Conservation (phyloP, 2,888 invertebrate genomes). For the Cabera pusaria region DNA sequence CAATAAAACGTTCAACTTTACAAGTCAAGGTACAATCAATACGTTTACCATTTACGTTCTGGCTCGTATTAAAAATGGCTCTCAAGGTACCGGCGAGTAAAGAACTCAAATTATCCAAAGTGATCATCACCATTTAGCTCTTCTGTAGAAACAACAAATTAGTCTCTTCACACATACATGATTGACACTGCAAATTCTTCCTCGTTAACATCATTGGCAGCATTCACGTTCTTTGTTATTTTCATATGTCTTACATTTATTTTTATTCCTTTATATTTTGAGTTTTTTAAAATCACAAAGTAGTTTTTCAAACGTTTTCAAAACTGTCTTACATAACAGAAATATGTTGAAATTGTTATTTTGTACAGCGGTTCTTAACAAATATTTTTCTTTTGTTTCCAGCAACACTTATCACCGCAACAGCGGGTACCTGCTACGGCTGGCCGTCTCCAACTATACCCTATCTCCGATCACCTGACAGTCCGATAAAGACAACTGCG, state of each 20-base stretch:
- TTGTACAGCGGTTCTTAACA: no score
- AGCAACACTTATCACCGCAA: constrained; percentile 80
- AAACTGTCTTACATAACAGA: no score
- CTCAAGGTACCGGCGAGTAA: no score
- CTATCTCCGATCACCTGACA: constrained; percentile 68
- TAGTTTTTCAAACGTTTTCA: no score
- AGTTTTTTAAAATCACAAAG: no score
- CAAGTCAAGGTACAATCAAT: constrained; percentile 29
- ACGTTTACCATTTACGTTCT: no score
- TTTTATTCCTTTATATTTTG: no score
- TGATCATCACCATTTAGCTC: constrained; percentile 32
- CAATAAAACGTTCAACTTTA: constrained; percentile 29
- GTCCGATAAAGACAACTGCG: constrained; percentile 73
- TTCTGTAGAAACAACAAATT: constrained; percentile 6
- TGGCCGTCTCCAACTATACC: constrained; percentile 85
- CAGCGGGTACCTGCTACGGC: constrained; percentile 81
- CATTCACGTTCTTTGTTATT: constrained; percentile 20
- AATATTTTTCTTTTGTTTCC: constrained; percentile 46
- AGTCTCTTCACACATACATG: constrained; percentile 26
- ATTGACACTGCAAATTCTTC: constrained; percentile 29
- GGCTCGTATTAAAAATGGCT: no score
- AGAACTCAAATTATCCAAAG: constrained; percentile 30
- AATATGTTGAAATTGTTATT: no score
- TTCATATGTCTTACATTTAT: no score
- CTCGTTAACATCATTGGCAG: constrained; percentile 33